Conservation (phyloP, 2,797 vertebrate species). For the Schizopygopsis malacanthus region DNA sequence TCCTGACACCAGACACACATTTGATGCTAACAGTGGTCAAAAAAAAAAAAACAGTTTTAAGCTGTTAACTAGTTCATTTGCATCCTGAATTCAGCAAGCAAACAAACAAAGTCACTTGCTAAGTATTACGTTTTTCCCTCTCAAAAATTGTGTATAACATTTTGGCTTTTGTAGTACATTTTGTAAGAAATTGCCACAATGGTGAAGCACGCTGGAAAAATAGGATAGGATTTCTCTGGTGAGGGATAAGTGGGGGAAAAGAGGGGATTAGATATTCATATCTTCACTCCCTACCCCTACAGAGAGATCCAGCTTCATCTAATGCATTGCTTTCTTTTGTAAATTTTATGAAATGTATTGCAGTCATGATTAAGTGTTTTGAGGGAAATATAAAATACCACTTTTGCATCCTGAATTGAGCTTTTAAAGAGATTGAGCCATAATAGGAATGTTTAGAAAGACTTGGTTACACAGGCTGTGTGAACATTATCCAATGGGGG, state of each 20-base stretch:
- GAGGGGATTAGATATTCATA: slow-evolving; percentile 4
- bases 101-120: neutral
- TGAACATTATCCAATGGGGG: slow-evolving; percentile 10
- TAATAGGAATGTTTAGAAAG: neutral
- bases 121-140: neutral
- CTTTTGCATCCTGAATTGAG: neutral
- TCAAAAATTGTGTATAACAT: neutral
- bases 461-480: neutral
- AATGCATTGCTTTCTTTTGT: neutral
- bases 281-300: slow-evolving; percentile 10
- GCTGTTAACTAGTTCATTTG: neutral
- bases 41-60: neutral
- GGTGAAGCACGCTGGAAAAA: neutral
- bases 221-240: slow-evolving; percentile 6
- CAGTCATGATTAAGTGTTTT: slow-evolving; percentile 1
- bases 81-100: too few relatives aligned
- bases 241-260: neutral
- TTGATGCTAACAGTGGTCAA: neutral
- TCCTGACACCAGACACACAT: neutral
- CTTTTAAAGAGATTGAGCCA: neutral
- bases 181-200: neutral
- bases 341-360: neutral
- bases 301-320: neutral
- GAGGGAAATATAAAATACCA: neutral
- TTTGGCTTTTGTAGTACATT: neutral